Evolutionary conservation across 1,140 invertebrate species (phyloP), one percentile per base, ranked within the genome.

Genomic region (Diabrotica undecimpunctata): DNA sequence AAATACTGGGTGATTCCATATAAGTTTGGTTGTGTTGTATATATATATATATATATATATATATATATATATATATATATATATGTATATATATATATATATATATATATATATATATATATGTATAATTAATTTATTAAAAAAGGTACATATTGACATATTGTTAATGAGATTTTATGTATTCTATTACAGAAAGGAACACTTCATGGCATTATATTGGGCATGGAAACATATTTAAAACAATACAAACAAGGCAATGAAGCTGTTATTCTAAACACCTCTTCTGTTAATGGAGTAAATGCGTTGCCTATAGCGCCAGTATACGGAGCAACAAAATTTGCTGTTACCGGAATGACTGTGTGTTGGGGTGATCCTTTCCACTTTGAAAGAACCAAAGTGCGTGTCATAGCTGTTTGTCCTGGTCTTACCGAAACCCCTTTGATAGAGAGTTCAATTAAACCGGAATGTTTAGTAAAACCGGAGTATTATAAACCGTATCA

Each of bases 351-450:
- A 38, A 59, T 74, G 54, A 72, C 52, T 12, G 63, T 61, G 58
- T 46, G 63, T n/a, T 68, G 66, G 38, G 67, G 69, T 6, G 12
- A 41, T 7, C 41, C 61, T 25, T 36, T 54, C 5, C 66, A 69
- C 46, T 72, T 68, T 35, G 54, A 71, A 10, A 64, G 65, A 51
- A 72, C 74, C 8, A 76, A 75, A 57, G 72, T 79, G 6, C 66
- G 64, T 64, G 70, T 76, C 7, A 13, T 79, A 7, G 67, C 70
- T 5, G 58, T 79, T 10, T 78, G 76, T 68, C 78, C 78, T 7
- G 77, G 77, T 36, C 38, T 71, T 8, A 77, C 75, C 12, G 62
- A 67, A 4, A 75, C 74, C n/a, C 69, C 74, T 0, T 25, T 75
- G 35, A 60, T 72, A 25, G 54, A 12, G 25, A 25, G 4, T 25